Conservation (phyloP, 2,888 invertebrate genomes). For the Trachelus iudaicus region DNA sequence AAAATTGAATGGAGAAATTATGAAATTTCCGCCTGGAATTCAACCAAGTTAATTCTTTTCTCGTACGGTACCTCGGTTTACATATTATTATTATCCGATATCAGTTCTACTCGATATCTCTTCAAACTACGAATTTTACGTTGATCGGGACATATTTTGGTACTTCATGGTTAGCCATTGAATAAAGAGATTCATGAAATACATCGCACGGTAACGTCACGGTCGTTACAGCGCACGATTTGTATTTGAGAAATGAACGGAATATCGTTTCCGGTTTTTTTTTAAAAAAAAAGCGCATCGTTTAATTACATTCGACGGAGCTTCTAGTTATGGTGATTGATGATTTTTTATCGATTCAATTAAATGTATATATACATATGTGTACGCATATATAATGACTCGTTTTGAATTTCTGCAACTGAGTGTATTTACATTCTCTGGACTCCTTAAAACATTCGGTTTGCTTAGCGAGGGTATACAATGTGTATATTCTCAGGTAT, state of each 20-base stretch:
- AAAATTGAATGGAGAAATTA: too few species aligned
- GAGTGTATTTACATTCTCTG: not conserved
- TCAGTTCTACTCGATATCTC: too few species aligned
- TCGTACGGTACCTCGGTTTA: too few species aligned
- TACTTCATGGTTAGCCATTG: not conserved
- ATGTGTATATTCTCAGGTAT: not conserved
- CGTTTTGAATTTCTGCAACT: not conserved
- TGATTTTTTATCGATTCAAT: not conserved
- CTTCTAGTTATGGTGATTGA: not conserved
- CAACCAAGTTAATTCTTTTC: too few species aligned
- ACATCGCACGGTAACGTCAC: not conserved
- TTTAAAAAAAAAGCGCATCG: too few species aligned
- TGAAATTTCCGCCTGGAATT: too few species aligned
- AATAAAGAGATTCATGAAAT: not conserved
- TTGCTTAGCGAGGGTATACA: not conserved
- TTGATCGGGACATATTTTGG: not conserved
- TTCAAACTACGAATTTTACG: too few species aligned
- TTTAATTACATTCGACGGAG: not conserved
- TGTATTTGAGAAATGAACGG: too few species aligned
- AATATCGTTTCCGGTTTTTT: too few species aligned
- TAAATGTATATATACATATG: not conserved
- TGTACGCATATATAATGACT: not conserved
- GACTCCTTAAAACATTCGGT: not conserved
- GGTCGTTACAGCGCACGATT: too few species aligned
- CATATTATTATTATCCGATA: too few species aligned